A percentile compares a stretch with the other conserved stretches of the same genome.
Conservation (phyloP, 2,113 vertebrate species). For the Cardinalis cardinalis region DNA sequence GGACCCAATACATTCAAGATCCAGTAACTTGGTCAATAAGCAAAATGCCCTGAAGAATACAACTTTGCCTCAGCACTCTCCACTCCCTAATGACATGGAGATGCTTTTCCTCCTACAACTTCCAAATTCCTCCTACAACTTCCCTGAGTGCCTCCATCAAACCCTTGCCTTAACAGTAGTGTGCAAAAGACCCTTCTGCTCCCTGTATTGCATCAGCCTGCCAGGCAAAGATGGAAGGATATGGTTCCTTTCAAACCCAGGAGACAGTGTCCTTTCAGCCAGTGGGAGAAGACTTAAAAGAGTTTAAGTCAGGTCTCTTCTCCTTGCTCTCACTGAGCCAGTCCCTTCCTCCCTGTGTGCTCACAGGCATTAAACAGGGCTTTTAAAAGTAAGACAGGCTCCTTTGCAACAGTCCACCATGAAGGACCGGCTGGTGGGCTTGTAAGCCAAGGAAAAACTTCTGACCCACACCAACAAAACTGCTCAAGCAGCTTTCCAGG, state of each 20-base stretch:
- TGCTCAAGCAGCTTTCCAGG: background rate
- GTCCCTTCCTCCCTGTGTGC: background rate
- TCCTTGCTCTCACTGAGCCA: background rate
- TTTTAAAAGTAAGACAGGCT: background rate
- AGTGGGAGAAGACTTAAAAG: background rate
- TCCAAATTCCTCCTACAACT: constrained; percentile 30
- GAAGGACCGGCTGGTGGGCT: background rate
- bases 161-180: background rate
- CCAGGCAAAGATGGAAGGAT: background rate
- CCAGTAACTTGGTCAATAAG: background rate
- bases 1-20: constrained; percentile 21
- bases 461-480: background rate
- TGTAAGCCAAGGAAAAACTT: background rate
- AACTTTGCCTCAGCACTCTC: background rate
- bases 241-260: constrained; percentile 3
- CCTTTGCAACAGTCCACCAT: background rate
- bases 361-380: background rate
- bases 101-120: constrained; percentile 14
- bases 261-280: background rate
- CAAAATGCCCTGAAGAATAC: background rate
- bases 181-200: constrained; percentile 7
- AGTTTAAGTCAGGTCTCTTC: background rate
- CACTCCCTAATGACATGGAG: background rate
- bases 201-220: background rate
- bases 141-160: constrained; percentile 43